Evolutionary conservation across 2,888 invertebrate species (phyloP).

Genomic region (Diadegma fenestrale): DNA sequence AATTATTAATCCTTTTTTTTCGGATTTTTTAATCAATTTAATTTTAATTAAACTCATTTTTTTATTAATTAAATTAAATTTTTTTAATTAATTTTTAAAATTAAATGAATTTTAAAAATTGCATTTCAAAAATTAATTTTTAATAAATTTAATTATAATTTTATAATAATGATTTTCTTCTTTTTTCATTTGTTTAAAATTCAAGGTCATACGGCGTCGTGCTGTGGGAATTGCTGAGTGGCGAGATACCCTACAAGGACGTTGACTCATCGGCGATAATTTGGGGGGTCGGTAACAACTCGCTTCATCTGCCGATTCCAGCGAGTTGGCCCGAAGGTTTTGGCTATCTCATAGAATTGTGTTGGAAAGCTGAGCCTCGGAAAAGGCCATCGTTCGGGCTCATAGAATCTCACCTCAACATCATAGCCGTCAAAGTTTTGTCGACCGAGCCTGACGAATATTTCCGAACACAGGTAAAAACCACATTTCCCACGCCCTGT

Average conservation of each 20-base stretch:
- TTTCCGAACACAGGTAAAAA: slow-evolving; percentile 90
- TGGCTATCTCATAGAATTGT: slow-evolving; percentile 94
- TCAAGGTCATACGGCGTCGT: slow-evolving; percentile 97
- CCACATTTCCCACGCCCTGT: not conserved
- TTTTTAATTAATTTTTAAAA: too few species aligned
- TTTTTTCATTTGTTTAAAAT: too few species aligned
- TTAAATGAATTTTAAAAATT: too few species aligned
- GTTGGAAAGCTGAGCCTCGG: slow-evolving; percentile 96
- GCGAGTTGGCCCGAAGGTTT: slow-evolving; percentile 95
- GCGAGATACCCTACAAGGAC: slow-evolving; percentile 96
- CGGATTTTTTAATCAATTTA: too few species aligned
- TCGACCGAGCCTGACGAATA: slow-evolving; percentile 90
- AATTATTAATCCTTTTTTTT: too few species aligned
- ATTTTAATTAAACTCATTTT: too few species aligned
- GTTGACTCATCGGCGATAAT: slow-evolving; percentile 98
- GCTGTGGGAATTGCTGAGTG: slow-evolving; percentile 98
- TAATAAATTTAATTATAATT: too few species aligned
- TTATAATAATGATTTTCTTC: too few species aligned
- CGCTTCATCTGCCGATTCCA: slow-evolving; percentile 96
- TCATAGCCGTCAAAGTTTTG: slow-evolving; percentile 93
- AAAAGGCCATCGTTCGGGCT: slow-evolving; percentile 96
- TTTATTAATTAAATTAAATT: too few species aligned
- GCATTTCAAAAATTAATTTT: too few species aligned
- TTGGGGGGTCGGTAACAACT: slow-evolving; percentile 98
- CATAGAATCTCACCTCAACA: slow-evolving; percentile 96